Conservation (phyloP, 2,113 vertebrate species). For the Oryzias javanicus region DNA sequence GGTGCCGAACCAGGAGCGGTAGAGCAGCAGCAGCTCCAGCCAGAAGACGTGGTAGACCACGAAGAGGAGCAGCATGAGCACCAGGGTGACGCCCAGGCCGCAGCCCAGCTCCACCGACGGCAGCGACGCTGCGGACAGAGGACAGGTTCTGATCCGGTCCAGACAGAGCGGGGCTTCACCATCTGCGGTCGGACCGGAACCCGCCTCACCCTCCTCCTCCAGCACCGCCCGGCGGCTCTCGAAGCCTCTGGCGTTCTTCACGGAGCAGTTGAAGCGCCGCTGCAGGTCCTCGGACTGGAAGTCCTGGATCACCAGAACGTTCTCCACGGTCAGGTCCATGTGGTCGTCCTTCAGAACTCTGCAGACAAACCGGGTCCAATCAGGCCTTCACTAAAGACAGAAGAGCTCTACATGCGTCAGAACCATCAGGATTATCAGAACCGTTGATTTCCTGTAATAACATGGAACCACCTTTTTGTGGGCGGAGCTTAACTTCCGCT, state of each 20-base stretch:
- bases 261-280: constrained; percentile 45
- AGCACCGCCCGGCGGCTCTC: constrained; percentile 36
- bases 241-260: constrained; percentile 32
- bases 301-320: constrained; percentile 44
- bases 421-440: too few species aligned
- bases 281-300: constrained; percentile 46
- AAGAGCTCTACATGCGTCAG: too few species aligned
- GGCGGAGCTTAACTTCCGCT: too few species aligned
- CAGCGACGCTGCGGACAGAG: constrained; percentile 38
- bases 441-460: too few species aligned
- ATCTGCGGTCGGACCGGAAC: too few species aligned
- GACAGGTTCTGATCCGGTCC: background rate
- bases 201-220: constrained; percentile 43
- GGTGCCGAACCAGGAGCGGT: constrained; percentile 91
- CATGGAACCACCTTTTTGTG: too few species aligned
- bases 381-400: too few species aligned
- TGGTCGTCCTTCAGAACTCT: background rate
- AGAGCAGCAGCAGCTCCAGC: constrained; percentile 94
- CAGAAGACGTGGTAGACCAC: constrained; percentile 90
- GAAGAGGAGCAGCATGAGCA: constrained; percentile 84
- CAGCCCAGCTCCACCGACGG: constrained; percentile 87
- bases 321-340: constrained; percentile 29
- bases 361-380: background rate
- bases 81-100: constrained; percentile 83
- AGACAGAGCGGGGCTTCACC: too few species aligned